Conservation (phyloP, 2,113 vertebrate genomes). For the Poeciliopsis turrubarensis region DNA sequence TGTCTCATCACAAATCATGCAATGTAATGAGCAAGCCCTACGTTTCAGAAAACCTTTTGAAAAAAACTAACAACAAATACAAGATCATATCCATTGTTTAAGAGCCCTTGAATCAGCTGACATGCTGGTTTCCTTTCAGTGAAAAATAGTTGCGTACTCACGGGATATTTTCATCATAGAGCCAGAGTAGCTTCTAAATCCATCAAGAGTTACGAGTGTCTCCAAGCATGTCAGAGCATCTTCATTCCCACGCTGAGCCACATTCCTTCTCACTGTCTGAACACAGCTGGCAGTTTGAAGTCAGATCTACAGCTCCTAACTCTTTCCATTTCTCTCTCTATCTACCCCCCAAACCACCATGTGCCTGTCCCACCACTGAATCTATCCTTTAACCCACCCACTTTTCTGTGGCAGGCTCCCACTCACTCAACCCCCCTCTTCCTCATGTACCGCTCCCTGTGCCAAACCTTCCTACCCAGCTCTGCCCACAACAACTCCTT, state of each 20-base stretch:
- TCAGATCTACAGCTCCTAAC: conserved; percentile 42
- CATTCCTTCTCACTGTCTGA: conserved; percentile 68
- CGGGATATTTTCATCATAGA: conserved; percentile 79
- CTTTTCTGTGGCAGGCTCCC: conserved; percentile 59
- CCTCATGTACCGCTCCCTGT: conserved; percentile 46
- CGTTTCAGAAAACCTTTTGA: neutral
- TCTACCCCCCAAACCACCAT: conserved; percentile 59
- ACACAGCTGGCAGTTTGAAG: conserved; percentile 63
- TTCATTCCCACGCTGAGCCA: conserved; percentile 67
- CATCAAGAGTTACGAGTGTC: conserved; percentile 47
- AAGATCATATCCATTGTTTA: neutral
- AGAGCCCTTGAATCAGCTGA: conserved; percentile 17
- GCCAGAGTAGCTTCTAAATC: conserved; percentile 51
- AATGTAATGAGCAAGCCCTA: neutral
- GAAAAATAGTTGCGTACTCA: conserved; percentile 65
- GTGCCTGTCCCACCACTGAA: conserved; percentile 60
- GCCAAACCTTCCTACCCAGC: conserved; percentile 55
- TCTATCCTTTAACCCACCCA: conserved; percentile 66
- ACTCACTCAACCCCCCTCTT: conserved; percentile 23
- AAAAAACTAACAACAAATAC: neutral
- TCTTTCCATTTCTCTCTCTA: conserved; percentile 55
- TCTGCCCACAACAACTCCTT: conserved; percentile 67
- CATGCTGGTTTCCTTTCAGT: neutral
- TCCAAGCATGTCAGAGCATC: conserved; percentile 67
- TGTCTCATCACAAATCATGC: neutral